Evolutionary conservation across 2,113 vertebrate species (phyloP).

Genomic region (Anoura caudifer): DNA sequence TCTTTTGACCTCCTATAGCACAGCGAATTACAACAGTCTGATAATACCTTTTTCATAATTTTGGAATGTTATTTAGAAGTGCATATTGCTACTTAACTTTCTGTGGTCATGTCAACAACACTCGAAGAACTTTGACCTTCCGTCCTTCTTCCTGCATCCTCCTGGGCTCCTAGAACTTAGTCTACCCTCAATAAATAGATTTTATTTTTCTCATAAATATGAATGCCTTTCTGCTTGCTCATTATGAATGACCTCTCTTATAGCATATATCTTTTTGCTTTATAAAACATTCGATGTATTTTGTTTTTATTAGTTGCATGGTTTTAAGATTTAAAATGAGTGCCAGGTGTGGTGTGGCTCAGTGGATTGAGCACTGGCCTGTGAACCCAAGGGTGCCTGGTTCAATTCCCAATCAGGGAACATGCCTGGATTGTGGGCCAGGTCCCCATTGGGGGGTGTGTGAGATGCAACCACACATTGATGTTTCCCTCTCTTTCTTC

Average conservation of each 20-base stretch:
- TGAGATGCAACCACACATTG: no score
- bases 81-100: not conserved
- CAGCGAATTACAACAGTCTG: not conserved
- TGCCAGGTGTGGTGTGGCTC: no score
- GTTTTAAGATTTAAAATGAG: not conserved
- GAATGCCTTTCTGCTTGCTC: not conserved
- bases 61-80: slow-evolving; percentile 12
- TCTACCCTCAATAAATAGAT: not conserved
- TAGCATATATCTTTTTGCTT: not conserved
- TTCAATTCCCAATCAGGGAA: no score
- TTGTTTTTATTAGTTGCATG: not conserved
- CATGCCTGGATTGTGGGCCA: no score
- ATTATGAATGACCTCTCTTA: not conserved
- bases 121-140: not conserved
- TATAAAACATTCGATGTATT: not conserved
- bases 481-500: no score
- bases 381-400: no score
- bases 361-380: no score
- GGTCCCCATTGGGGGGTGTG: no score
- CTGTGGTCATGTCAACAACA: not conserved
- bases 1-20: not conserved
- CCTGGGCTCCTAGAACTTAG: not conserved
- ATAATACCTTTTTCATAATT: not conserved
- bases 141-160: not conserved
- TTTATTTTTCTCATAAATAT: not conserved